Evolutionary conservation across 1,140 invertebrate species (phyloP).

Genomic region (Hypsibius dujardini): DNA sequence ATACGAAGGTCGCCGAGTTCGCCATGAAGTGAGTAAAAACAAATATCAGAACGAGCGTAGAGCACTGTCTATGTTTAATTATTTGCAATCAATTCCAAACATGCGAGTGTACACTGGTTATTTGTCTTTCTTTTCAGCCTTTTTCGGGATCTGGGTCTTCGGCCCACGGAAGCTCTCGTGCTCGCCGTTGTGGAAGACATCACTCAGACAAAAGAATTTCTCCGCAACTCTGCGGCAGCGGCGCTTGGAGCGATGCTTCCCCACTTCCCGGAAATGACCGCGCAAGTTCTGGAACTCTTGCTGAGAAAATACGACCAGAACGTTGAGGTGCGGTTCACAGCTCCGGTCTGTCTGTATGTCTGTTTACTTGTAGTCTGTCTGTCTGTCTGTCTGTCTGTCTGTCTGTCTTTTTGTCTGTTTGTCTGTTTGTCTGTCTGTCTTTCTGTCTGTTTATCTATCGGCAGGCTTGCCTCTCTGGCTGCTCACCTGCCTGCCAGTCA

Average conservation of each 20-base stretch:
- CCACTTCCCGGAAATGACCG: conserved; percentile 38
- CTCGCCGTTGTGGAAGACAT: conserved; percentile 49
- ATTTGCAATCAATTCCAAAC: neutral
- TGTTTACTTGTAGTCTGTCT: conserved; percentile 19
- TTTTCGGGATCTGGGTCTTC: conserved; percentile 45
- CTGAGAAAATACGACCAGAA: conserved; percentile 58
- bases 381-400: neutral
- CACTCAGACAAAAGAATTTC: conserved; percentile 53
- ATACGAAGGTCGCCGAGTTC: neutral
- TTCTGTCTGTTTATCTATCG: conserved; percentile 23
- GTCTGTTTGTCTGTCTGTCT: neutral
- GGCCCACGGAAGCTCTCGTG: conserved; percentile 37
- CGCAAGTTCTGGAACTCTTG: conserved; percentile 44
- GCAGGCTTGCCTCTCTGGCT: no score
- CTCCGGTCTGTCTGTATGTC: conserved; percentile 20
- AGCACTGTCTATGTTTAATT: neutral
- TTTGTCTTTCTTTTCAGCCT: conserved; percentile 31
- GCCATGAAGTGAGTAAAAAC: neutral
- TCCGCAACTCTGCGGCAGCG: conserved; percentile 56
- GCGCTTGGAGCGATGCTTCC: conserved; percentile 51
- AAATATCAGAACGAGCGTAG: neutral
- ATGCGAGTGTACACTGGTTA: neutral
- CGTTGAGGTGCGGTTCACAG: conserved; percentile 37
- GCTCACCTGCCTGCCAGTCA: neutral
- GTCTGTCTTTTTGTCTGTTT: conserved; percentile 23